Percentiles rank a stretch among this genome's conserved stretches.
Evolutionary conservation across 2,797 vertebrate genomes (phyloP).

Genomic region (Lagocephalus sceleratus): DNA sequence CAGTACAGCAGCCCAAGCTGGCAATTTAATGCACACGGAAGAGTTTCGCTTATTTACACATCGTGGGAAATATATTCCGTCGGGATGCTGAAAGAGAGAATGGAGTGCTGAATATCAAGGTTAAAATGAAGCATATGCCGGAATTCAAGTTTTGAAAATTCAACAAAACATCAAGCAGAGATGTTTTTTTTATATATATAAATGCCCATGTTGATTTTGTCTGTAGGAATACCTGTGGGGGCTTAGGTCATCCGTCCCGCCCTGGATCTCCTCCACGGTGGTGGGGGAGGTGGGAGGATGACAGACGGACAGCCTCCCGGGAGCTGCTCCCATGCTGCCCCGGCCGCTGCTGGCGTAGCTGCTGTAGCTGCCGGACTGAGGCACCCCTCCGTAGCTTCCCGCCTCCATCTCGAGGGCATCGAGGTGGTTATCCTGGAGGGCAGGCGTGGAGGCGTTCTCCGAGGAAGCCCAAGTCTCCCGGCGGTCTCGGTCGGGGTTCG

Average conservation of each 20-base stretch:
- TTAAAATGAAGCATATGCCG: too few relatives aligned
- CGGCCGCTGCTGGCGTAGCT: conserved; percentile 90
- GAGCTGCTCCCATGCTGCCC: conserved; percentile 81
- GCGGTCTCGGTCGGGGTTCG: too few relatives aligned
- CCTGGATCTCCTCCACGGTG: conserved; percentile 55
- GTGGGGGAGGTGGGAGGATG: conserved; percentile 68
- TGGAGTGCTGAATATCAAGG: too few relatives aligned
- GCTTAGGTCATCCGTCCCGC: conserved; percentile 26
- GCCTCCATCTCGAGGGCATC: conserved; percentile 41
- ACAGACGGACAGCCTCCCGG: conserved; percentile 59
- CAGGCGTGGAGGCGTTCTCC: conserved; percentile 14
- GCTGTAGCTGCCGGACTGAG: conserved; percentile 77
- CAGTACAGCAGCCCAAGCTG: conserved; percentile 5
- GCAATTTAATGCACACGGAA: conserved; percentile 3
- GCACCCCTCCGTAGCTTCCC: conserved; percentile 29
- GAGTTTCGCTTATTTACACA: background rate
- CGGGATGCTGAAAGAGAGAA: too few relatives aligned
- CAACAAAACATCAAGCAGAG: too few relatives aligned
- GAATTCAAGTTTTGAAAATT: too few relatives aligned
- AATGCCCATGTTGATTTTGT: conserved; percentile 29
- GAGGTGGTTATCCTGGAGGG: conserved; percentile 4
- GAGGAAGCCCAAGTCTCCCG: too few relatives aligned
- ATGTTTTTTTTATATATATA: background rate
- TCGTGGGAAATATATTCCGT: background rate
- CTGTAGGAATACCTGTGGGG: conserved; percentile 12